These are phyloP conservation scores for Sarcoramphus papa DNA, from an alignment of 2,797 vertebrate species.

Conservation along the genomic window DNA sequence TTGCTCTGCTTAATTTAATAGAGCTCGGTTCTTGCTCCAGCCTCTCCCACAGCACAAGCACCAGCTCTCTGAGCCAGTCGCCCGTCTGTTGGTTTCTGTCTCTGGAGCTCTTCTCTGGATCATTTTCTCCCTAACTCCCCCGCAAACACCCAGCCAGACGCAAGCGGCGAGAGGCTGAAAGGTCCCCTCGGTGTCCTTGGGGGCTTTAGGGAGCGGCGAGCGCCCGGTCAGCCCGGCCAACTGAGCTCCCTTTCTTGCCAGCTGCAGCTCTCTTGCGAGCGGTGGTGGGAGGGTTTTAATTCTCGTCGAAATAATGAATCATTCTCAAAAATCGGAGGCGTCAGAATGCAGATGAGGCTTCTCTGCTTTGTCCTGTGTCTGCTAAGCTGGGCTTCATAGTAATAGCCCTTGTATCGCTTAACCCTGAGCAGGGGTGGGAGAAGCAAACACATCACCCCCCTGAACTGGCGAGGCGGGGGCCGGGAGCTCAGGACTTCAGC, in stretches of 20 bases:
- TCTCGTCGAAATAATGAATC: constrained; percentile 40
- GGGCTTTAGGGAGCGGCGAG: background rate
- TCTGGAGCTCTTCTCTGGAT: background rate
- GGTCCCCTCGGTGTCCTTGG: background rate
- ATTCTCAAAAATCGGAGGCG: constrained; percentile 31
- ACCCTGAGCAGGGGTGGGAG: background rate
- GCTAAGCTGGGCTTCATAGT: background rate
- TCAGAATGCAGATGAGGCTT: constrained; percentile 42
- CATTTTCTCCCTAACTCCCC: background rate
- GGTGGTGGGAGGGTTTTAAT: background rate
- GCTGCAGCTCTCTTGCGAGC: constrained; percentile 10
- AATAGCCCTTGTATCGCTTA: background rate
- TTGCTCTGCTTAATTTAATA: background rate
- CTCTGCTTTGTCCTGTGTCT: constrained; percentile 47
- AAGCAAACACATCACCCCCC: background rate
- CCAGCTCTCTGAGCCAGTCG: background rate
- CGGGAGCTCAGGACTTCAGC: background rate
- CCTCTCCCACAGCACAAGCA: background rate
- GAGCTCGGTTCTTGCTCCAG: background rate
- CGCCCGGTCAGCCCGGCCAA: accelerated
- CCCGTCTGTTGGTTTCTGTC: background rate
- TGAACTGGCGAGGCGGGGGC: accelerated
- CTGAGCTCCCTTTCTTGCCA: background rate
- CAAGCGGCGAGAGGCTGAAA: background rate
- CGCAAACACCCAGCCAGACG: background rate